Evolutionary conservation across 1,140 invertebrate species (phyloP).

Genomic region (Panulirus ornatus): DNA sequence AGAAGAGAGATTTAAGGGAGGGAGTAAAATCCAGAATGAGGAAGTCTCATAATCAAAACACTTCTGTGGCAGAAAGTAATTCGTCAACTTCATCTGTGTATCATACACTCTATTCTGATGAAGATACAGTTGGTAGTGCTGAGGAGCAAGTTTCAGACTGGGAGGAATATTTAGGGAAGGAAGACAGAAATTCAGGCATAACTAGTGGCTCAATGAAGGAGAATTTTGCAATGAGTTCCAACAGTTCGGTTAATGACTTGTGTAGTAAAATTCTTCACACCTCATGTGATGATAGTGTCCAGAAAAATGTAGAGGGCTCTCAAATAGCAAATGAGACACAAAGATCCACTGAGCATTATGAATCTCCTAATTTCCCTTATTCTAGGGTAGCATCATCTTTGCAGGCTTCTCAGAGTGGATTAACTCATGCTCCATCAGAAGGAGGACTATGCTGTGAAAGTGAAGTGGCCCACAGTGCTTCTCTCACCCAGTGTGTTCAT

Average conservation of each 20-base stretch:
- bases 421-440: background rate
- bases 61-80: constrained; percentile 21
- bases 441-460: constrained; percentile 51
- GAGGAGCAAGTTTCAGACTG: constrained; percentile 21
- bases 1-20: background rate
- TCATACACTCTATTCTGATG: constrained; percentile 37
- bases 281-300: background rate
- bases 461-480: constrained; percentile 55
- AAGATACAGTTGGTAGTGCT: constrained; percentile 3
- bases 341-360: background rate
- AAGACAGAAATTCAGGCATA: background rate
- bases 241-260: background rate
- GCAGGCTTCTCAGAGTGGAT: background rate
- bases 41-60: background rate
- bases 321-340: background rate
- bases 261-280: background rate
- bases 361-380: background rate
- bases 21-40: background rate
- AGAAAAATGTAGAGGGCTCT: background rate
- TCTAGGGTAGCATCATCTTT: background rate
- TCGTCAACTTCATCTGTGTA: constrained; percentile 38
- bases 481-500: constrained; percentile 61
- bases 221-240: background rate
- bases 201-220: background rate
- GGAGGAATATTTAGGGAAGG: constrained; percentile 1